Evolutionary conservation across 1,140 invertebrate genomes (phyloP), one percentile per base, ranked within the genome.

Genomic region (Linepithema humile): DNA sequence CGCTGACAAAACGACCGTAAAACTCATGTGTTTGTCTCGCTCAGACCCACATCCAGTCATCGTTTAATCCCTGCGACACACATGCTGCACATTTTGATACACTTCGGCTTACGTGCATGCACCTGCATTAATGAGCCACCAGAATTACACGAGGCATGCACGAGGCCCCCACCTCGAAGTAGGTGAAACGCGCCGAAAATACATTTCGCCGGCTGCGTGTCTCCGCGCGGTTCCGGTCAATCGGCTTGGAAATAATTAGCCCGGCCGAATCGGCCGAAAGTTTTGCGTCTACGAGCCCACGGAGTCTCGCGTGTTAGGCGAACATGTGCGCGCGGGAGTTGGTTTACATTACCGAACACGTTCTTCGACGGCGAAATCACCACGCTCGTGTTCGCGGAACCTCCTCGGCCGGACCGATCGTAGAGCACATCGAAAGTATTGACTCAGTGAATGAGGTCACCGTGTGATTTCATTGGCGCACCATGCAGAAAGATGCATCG

Each of bases 361-460:
- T 87, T 84, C 69, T 10, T 26, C 70, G 60, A 38, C 29, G 40
- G 48, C 55, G 48, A 77, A 83, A 83, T 86, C 67, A 69, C n/a
- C 60, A 57, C 50, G 53, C 60, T 53, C 83, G 59, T 84, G 50
- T 87, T 85, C 77, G 75, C 43, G 75, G 84, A 86, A 87, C 55
- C 29, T 45, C n/a, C 40, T 45, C 43, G 43, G 26, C 7, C 50
- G n/a, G 20, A 40, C 32, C 72, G 70, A 86, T 86, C 69, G 67
- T 65, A 53, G 57, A 75, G 50, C 53, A 72, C 80, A 84, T 87
- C 50, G 74, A 62, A 86, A 64, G 85, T 83, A 87, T 87, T 86
- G 85, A 78, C 80, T 87, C 85, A 86, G 72, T 85, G 74, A 86
- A 87, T 87, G 86, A 87, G 86, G 82, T 87, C 86, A 87, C 60